Evolutionary conservation across 2,797 vertebrate species (phyloP).

Genomic region (Muraenolepis orangiensis): DNA sequence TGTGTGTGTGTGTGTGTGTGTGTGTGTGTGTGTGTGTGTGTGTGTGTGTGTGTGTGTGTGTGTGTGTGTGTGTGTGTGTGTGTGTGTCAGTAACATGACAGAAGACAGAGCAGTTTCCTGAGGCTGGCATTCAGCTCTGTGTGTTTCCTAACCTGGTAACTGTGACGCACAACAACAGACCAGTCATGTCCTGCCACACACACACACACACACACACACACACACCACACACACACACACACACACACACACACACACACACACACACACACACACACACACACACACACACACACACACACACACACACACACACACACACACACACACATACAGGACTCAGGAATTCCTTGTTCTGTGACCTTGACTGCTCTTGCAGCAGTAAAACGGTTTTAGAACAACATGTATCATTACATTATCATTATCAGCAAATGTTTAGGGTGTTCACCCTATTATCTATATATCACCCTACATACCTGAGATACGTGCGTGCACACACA

Average conservation of each 20-base stretch:
- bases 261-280: neutral
- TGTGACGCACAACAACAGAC: neutral
- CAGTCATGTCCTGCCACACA: neutral
- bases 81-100: constrained; percentile 19
- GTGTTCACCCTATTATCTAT: too few relatives aligned
- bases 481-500: too few relatives aligned
- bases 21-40: constrained; percentile 16
- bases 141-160: neutral
- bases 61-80: neutral
- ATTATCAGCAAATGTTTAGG: too few relatives aligned
- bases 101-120: constrained; percentile 6
- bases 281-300: neutral
- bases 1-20: constrained; percentile 1
- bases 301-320: neutral
- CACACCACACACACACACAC: neutral
- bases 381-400: neutral
- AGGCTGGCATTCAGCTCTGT: constrained; percentile 6
- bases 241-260: constrained; percentile 7
- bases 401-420: too few relatives aligned
- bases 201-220: constrained; percentile 9
- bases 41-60: constrained; percentile 11
- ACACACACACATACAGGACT: too few relatives aligned
- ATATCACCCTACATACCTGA: too few relatives aligned
- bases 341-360: neutral
- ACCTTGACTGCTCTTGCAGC: neutral